Conservation (phyloP, 2,113 vertebrate genomes). For the Xyrauchen texanus region DNA sequence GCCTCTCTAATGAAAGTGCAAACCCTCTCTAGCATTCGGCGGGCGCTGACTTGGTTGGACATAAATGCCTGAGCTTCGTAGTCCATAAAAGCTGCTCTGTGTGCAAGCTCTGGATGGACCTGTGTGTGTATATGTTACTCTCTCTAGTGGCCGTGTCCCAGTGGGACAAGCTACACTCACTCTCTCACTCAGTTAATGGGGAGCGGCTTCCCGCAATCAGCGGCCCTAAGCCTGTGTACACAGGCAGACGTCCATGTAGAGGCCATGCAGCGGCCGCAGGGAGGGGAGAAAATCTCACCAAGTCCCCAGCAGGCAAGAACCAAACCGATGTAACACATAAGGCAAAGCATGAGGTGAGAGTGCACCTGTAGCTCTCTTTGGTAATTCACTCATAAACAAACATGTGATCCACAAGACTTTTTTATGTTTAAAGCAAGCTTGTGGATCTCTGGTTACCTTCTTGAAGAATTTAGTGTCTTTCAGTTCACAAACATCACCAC, state of each 20-base stretch:
- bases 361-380: slow-evolving; percentile 38
- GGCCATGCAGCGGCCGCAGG: slow-evolving; percentile 27
- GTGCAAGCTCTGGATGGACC: slow-evolving; percentile 9
- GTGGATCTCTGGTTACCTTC: slow-evolving; percentile 4
- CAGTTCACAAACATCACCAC: background rate
- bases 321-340: slow-evolving; percentile 11
- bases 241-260: slow-evolving; percentile 32
- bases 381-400: too few relatives aligned
- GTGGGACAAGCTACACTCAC: slow-evolving; percentile 8
- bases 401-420: too few relatives aligned
- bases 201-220: slow-evolving; percentile 48
- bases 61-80: slow-evolving; percentile 16
- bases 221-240: slow-evolving; percentile 43
- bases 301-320: slow-evolving; percentile 23
- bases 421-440: background rate
- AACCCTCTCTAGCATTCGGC: slow-evolving; percentile 15
- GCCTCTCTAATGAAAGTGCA: background rate
- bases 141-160: slow-evolving; percentile 12
- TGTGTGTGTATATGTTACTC: background rate
- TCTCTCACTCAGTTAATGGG: slow-evolving; percentile 39
- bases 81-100: slow-evolving; percentile 44
- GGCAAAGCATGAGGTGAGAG: slow-evolving; percentile 5
- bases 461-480: background rate
- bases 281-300: slow-evolving; percentile 38
- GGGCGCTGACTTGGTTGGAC: slow-evolving; percentile 5